A percentile compares a stretch with the other conserved stretches of the same genome.
phyloP scores from a whole-genome alignment of 1,140 invertebrate species.

The Ctenoplectra terminalis region DNA sequence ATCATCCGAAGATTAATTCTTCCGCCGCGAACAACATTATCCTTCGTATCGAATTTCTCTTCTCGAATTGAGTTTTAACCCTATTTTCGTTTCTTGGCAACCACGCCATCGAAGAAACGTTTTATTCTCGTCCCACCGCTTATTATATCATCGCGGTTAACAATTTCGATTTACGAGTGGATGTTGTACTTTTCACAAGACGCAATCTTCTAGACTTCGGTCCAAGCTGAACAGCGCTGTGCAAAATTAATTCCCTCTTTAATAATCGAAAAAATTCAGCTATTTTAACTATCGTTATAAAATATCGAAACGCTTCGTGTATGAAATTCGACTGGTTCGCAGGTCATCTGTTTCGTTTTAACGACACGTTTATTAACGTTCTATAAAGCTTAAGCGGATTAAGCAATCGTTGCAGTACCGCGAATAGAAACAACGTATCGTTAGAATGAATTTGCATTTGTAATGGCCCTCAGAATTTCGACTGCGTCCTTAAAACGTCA shows the following conservation, averaged over 20 bases:
- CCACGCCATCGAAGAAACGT: not conserved
- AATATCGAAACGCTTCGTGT: no score
- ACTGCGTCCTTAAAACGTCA: not conserved
- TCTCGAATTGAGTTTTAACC: conserved; percentile 23
- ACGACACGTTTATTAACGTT: not conserved
- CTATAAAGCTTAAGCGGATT: accelerated
- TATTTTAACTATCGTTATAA: no score
- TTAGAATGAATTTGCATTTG: not conserved
- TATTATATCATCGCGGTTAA: conserved; percentile 23
- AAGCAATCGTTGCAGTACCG: not conserved
- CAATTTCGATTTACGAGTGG: not conserved
- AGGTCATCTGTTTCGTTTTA: no score
- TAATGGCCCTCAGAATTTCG: not conserved
- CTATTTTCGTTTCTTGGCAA: conserved; percentile 38
- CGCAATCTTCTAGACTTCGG: no score
- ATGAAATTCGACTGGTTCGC: no score
- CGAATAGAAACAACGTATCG: no score
- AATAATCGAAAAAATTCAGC: no score
- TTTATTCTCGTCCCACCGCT: conserved; percentile 17
- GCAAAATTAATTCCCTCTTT: no score
- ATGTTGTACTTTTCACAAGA: not conserved
- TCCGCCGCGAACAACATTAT: not conserved
- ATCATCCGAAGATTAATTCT: not conserved
- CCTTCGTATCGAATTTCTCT: conserved; percentile 10
- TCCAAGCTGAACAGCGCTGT: no score